A percentile compares a stretch with the other conserved stretches of the same genome.
Evolutionary conservation across 2,797 vertebrate genomes (phyloP).

Genomic region (Chromis chromis): DNA sequence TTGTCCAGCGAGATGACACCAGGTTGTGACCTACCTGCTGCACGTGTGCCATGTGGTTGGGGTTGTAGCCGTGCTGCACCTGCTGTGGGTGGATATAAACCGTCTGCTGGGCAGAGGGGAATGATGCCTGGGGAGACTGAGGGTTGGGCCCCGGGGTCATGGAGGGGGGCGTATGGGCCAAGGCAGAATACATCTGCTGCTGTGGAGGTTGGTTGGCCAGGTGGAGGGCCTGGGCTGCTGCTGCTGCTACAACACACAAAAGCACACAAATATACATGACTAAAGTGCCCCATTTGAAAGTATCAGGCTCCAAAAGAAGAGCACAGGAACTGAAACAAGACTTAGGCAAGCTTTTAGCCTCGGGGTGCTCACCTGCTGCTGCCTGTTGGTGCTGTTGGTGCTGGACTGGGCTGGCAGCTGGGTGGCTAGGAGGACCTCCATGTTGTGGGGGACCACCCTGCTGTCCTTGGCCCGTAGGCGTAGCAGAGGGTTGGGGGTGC

Average conservation of each 20-base stretch:
- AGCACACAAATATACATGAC: background rate
- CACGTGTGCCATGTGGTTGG: conserved; percentile 96
- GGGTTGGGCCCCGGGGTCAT: conserved; percentile 97
- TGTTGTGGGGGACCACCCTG: conserved; percentile 90
- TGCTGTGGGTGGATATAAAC: conserved; percentile 98
- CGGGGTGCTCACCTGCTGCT: conserved; percentile 71
- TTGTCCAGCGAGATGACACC: background rate
- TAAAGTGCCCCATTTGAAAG: background rate
- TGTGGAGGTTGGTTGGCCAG: conserved; percentile 92
- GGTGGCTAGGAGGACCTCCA: conserved; percentile 89
- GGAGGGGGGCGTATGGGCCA: conserved; percentile 95
- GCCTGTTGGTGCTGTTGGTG: conserved; percentile 93
- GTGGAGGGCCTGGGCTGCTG: conserved; percentile 92
- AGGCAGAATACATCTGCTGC: conserved; percentile 96
- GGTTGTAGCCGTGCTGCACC: conserved; percentile 96
- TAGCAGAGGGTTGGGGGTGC: conserved; percentile 96
- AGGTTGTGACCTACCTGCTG: conserved; percentile 89
- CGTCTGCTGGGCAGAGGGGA: conserved; percentile 94
- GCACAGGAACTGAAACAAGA: background rate
- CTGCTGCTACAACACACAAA: conserved; percentile 42
- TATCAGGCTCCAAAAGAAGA: background rate
- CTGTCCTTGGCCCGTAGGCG: conserved; percentile 94
- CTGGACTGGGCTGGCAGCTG: conserved; percentile 96
- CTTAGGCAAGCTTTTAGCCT: background rate
- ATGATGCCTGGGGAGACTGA: conserved; percentile 96